Evolutionary conservation across 30 jellyfish, hydroid and myxozoan species (phyloP).

Genomic region (Nemopilema nomurai): DNA sequence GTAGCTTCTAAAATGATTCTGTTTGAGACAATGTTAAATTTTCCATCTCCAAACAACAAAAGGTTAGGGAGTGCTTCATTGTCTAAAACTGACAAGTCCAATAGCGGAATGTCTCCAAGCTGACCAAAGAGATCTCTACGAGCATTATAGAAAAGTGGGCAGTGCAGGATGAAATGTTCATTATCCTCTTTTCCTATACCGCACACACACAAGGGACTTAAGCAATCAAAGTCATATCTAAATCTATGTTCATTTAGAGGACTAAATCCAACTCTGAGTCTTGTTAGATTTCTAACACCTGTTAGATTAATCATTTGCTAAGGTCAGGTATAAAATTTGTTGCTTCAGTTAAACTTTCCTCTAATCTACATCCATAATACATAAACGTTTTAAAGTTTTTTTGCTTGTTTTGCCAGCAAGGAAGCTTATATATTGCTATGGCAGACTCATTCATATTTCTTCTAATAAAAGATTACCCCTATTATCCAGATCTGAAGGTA

Average conservation of each 20-base stretch:
- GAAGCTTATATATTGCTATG: too few relatives aligned
- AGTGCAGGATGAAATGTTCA: neutral
- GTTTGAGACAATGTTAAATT: neutral
- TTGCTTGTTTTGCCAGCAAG: too few relatives aligned
- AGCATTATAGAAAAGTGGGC: constrained; percentile 10
- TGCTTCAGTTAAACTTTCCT: too few relatives aligned
- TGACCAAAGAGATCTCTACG: constrained; percentile 19
- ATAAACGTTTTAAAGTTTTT: too few relatives aligned
- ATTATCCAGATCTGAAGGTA: too few relatives aligned
- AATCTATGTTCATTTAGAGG: constrained; percentile 17
- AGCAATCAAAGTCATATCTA: neutral
- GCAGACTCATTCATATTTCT: too few relatives aligned
- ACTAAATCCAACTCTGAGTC: constrained; percentile 10
- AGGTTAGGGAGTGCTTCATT: neutral
- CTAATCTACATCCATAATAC: too few relatives aligned
- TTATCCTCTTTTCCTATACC: neutral
- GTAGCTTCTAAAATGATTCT: constrained; percentile 12
- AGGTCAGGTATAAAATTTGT: too few relatives aligned
- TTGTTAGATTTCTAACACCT: constrained; percentile 4
- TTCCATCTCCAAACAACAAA: constrained; percentile 1
- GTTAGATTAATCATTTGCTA: too few relatives aligned
- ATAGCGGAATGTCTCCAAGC: constrained; percentile 14
- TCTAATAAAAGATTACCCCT: too few relatives aligned
- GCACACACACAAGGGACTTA: neutral
- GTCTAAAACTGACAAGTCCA: constrained; percentile 18